These are phyloP conservation scores for Plusia festucae DNA, from an alignment of 2,888 invertebrate species.

Conservation along the genomic window DNA sequence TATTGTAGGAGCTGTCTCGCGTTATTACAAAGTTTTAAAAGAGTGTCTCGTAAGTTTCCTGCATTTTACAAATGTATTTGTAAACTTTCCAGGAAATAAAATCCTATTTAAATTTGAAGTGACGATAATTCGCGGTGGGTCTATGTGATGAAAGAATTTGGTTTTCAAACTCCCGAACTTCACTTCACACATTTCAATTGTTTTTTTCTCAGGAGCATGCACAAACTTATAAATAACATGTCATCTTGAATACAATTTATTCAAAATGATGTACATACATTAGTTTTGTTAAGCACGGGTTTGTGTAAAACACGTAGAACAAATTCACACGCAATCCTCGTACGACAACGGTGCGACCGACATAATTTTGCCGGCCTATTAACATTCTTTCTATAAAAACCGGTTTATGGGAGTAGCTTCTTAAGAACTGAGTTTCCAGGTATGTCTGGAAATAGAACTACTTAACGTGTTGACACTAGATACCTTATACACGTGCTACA, in stretches of 20 bases:
- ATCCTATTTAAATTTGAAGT: background rate
- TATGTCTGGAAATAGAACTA: conserved; percentile 35
- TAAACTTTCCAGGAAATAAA: too few species aligned
- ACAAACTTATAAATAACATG: conserved; percentile 28
- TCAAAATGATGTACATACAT: conserved; percentile 36
- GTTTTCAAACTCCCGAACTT: background rate
- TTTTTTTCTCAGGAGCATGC: conserved; percentile 18
- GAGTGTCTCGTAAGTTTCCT: too few species aligned
- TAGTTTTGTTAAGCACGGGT: conserved; percentile 45
- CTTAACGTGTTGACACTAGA: conserved; percentile 23
- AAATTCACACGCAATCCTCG: conserved; percentile 66
- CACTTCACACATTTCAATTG: conserved; percentile 9
- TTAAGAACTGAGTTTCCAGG: conserved; percentile 35
- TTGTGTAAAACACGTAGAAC: conserved; percentile 62
- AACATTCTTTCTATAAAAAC: conserved; percentile 71
- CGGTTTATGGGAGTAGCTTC: conserved; percentile 57
- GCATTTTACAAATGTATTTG: too few species aligned
- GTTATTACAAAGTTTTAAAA: too few species aligned
- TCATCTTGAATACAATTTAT: conserved; percentile 40
- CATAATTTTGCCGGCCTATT: conserved; percentile 69
- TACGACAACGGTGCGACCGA: conserved; percentile 67
- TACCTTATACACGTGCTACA: conserved; percentile 13
- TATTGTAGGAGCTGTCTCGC: background rate
- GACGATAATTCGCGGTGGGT: background rate
- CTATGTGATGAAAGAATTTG: background rate